Evolutionary conservation across 2,113 vertebrate species (phyloP).

Genomic region (Aplodontia rufa): DNA sequence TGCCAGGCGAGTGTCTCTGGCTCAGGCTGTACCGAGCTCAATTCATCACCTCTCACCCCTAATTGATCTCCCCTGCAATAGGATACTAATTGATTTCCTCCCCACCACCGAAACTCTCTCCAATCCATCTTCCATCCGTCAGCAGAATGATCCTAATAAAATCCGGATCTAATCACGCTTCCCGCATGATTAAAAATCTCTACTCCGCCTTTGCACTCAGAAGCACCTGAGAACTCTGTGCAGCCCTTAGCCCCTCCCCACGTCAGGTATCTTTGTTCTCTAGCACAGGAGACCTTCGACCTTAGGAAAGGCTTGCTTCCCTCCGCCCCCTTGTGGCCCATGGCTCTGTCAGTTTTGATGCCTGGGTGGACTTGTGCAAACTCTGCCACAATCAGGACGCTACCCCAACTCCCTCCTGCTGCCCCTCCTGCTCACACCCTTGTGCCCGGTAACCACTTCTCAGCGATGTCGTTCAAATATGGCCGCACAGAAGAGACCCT

Average conservation of each 20-base stretch:
- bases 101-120: neutral
- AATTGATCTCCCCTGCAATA: neutral
- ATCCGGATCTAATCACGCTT: slow-evolving; percentile 2
- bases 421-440: rapidly evolving
- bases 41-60: neutral
- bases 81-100: slow-evolving; percentile 1
- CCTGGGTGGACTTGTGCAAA: rapidly evolving
- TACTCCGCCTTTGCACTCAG: neutral
- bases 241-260: neutral
- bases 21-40: neutral
- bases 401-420: rapidly evolving
- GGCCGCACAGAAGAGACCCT: neutral
- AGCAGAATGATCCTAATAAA: neutral
- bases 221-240: neutral
- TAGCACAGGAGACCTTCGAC: neutral
- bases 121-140: neutral
- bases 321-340: neutral
- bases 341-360: rapidly evolving
- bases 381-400: neutral
- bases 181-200: neutral
- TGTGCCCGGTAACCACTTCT: neutral
- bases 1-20: neutral
- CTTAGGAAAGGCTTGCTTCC: neutral
- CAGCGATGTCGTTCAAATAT: too few relatives aligned
- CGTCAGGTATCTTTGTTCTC: neutral